Conservation (phyloP, 2,888 invertebrate genomes). For the Tenthredo livida region DNA sequence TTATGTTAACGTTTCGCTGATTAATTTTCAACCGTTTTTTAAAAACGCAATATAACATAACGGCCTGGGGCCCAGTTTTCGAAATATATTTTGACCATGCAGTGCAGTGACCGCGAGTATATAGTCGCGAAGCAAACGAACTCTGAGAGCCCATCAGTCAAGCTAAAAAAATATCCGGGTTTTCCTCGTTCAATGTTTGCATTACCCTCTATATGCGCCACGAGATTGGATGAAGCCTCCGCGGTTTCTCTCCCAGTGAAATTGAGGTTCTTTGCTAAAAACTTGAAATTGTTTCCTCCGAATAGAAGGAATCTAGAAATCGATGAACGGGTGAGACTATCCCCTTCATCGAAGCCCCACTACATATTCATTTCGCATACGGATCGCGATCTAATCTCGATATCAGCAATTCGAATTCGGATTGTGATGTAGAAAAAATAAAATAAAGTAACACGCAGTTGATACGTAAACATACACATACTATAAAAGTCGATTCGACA, state of each 20-base stretch:
- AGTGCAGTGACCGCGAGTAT: neutral
- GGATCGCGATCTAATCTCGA: neutral
- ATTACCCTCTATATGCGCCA: neutral
- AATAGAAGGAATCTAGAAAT: neutral
- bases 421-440: neutral
- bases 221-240: neutral
- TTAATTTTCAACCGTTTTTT: neutral
- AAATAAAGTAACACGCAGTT: neutral
- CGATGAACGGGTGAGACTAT: neutral
- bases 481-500: too few species aligned
- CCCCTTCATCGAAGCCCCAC: neutral
- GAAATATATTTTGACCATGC: neutral
- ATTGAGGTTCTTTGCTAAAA: neutral
- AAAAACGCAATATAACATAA: too few species aligned
- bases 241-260: neutral
- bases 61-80: neutral
- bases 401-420: neutral
- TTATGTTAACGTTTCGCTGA: neutral
- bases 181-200: neutral
- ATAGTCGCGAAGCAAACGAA: neutral
- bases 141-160: neutral
- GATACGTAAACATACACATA: neutral
- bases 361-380: neutral
- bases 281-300: neutral
- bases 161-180: neutral